Percentiles rank a stretch among this genome's conserved stretches.
Evolutionary conservation across 2,113 vertebrate species (phyloP).

Genomic region (Perca flavescens): DNA sequence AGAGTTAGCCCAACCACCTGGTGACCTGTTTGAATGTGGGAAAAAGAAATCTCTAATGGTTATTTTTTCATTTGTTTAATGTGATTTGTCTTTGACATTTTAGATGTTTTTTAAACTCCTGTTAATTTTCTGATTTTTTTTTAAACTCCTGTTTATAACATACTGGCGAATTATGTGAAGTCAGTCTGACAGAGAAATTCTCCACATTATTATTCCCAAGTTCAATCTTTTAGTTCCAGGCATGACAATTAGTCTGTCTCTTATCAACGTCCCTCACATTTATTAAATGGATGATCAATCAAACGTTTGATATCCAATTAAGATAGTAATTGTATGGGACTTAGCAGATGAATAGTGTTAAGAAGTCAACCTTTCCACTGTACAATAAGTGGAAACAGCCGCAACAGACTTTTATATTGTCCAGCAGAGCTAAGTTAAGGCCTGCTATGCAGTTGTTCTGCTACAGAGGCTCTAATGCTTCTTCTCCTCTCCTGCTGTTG

Average conservation of each 20-base stretch:
- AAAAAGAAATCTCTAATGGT: neutral
- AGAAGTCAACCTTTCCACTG: constrained; percentile 33
- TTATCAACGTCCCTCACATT: constrained; percentile 57
- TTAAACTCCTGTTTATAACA: neutral
- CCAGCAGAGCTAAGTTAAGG: constrained; percentile 22
- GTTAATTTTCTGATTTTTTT: too few species aligned
- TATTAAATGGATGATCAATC: constrained; percentile 66
- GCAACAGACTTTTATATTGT: constrained; percentile 28
- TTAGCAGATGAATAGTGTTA: constrained; percentile 45
- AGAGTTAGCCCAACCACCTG: constrained; percentile 47
- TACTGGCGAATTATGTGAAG: constrained; percentile 1
- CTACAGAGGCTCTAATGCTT: neutral
- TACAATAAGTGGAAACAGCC: constrained; percentile 25
- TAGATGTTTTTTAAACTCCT: neutral
- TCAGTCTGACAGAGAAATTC: neutral
- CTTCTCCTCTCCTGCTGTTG: constrained; percentile 8
- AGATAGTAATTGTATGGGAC: constrained; percentile 51
- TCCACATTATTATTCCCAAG: constrained; percentile 19
- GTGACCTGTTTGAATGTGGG: constrained; percentile 11
- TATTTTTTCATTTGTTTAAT: neutral
- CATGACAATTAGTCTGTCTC: constrained; percentile 51
- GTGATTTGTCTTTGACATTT: constrained; percentile 7
- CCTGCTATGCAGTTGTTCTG: neutral
- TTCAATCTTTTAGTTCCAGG: constrained; percentile 38
- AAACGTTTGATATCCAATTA: constrained; percentile 71